These are phyloP conservation scores for Gobiocypris rarus DNA, from an alignment of 2,113 vertebrate genomes.

Conservation along the genomic window DNA sequence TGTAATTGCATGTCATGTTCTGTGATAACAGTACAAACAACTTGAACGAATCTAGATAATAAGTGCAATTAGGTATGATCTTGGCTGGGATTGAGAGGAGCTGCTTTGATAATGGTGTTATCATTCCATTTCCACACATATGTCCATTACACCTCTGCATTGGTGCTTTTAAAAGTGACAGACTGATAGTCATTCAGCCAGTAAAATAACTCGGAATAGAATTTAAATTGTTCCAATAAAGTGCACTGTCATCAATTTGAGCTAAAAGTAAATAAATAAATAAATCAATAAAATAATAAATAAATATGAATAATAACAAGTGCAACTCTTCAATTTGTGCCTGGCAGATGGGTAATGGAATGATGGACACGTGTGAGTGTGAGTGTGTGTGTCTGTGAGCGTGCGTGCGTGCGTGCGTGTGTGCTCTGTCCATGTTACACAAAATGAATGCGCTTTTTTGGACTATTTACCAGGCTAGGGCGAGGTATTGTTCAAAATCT, in stretches of 20 bases:
- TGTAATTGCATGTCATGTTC: constrained; percentile 10
- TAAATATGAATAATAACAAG: constrained; percentile 36
- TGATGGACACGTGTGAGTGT: constrained; percentile 25
- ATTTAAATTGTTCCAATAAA: constrained; percentile 24
- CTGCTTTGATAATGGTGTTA: constrained; percentile 15
- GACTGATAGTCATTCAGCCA: constrained; percentile 21
- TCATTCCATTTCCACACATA: constrained; percentile 19
- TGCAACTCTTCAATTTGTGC: constrained; percentile 23
- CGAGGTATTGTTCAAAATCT: too few relatives aligned
- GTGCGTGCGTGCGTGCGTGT: too few relatives aligned
- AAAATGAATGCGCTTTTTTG: constrained; percentile 30
- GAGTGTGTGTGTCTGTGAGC: not conserved
- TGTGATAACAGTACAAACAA: constrained; percentile 8
- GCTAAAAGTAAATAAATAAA: constrained; percentile 26
- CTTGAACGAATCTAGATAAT: constrained; percentile 5
- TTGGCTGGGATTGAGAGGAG: constrained; percentile 11
- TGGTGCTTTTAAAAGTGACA: constrained; percentile 5
- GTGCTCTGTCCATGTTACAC: constrained; percentile 37
- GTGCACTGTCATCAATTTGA: constrained; percentile 15
- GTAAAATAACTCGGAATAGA: constrained; percentile 21
- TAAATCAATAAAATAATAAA: constrained; percentile 19
- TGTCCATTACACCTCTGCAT: constrained; percentile 30
- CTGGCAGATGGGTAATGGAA: constrained; percentile 35
- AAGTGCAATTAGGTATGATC: constrained; percentile 9
- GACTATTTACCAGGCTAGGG: constrained; percentile 18